These are phyloP conservation scores for Euura saliciscinereae DNA, from an alignment of 1,140 invertebrate species.

Conservation along the genomic window DNA sequence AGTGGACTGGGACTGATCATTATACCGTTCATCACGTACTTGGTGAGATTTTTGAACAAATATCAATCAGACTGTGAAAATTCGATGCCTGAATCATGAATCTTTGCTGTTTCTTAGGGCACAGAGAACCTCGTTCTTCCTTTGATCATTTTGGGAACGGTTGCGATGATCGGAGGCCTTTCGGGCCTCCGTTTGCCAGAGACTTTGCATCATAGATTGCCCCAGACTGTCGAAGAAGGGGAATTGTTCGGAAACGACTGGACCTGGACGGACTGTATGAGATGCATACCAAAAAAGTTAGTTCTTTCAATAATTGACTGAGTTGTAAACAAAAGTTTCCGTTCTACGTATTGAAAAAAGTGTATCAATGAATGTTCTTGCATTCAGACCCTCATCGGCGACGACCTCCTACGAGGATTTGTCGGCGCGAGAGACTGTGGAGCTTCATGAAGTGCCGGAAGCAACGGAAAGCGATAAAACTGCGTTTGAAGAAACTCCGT, in stretches of 20 bases:
- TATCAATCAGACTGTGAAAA: neutral
- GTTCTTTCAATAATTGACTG: constrained; percentile 15
- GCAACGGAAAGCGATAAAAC: neutral
- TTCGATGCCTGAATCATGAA: constrained; percentile 8
- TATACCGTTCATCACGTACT: constrained; percentile 89
- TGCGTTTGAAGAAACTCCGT: neutral
- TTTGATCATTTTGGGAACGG: constrained; percentile 77
- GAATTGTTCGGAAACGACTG: constrained; percentile 88
- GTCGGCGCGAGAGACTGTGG: constrained; percentile 29
- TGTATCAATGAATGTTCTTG: neutral
- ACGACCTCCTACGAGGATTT: constrained; percentile 56
- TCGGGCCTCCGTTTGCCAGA: constrained; percentile 81
- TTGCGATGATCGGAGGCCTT: constrained; percentile 80
- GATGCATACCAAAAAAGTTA: constrained; percentile 71
- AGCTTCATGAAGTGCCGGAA: constrained; percentile 25
- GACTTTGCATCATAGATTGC: constrained; percentile 78
- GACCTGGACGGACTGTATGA: constrained; percentile 72
- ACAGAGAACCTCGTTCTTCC: constrained; percentile 82
- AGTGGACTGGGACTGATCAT: constrained; percentile 86
- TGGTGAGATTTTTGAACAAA: constrained; percentile 65
- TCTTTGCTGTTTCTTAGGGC: constrained; percentile 64
- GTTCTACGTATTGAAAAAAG: too few species aligned
- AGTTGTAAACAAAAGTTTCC: neutral
- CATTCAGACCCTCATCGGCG: constrained; percentile 37
- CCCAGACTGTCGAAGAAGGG: constrained; percentile 85